Evolutionary conservation across 2,113 vertebrate genomes (phyloP), one percentile per base, ranked within the genome.

Genomic region (Perca fluviatilis): DNA sequence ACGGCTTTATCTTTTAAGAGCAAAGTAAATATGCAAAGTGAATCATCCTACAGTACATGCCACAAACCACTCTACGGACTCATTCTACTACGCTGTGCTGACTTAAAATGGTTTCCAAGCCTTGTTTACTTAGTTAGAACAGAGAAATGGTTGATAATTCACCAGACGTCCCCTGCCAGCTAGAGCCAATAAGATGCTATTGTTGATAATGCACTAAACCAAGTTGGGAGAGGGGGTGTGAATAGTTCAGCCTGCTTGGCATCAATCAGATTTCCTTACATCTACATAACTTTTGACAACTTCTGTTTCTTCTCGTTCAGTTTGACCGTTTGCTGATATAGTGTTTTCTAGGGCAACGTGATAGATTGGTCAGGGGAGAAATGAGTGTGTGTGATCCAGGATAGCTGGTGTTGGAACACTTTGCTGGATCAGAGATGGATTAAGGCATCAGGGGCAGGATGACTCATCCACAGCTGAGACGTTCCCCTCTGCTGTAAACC

Each of bases 381-480:
- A 23, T 43, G 43, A 63, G 36, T 30, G 9, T 11, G 11, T 13
- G 47, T 6, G 46, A 49, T 74, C 61, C 56, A 23, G 47, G 77
- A 2, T 51, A 60, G 49, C 36, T 47, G 47, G 43, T 50, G 79
- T 40, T 21, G 9, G 25, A 25, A 66, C 70, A 9, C 62, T 13
- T 10, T 65, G 12, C 43, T 16, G 58, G 79, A 81, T 87, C 73
- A 86, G 43, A 75, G 27, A 1, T 56, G 84, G 86, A 84, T 91
- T 88, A 86, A 81, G 61, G 65, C 82, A 69, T 89, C 82, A 77
- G 74, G 33, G 75, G 85, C 80, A 25, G 61, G 71, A 77, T 91
- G 91, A 92, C 76, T 93, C 92, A 89, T 61, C 78, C 89, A 40
- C 60, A 1, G 53, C 75, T 40, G 67, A 86, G 61, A 77, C 80